Evolutionary conservation across 2,113 vertebrate genomes (phyloP).

Genomic region (Peromyscus polionotus): DNA sequence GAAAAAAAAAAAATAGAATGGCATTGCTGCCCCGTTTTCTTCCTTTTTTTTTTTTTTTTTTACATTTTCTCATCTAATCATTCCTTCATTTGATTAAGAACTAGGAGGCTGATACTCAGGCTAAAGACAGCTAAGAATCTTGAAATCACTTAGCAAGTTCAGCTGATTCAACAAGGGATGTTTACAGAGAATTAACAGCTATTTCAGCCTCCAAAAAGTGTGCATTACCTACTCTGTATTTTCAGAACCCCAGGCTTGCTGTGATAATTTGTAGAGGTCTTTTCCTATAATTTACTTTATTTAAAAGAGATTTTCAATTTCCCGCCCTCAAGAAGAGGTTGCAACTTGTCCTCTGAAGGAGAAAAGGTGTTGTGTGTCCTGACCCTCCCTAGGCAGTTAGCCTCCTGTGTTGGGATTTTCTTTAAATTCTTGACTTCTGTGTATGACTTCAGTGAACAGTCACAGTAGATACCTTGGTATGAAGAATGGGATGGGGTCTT

Average conservation of each 20-base stretch:
- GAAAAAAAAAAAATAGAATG: neutral
- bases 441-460: neutral
- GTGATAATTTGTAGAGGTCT: neutral
- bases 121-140: constrained; percentile 16
- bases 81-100: constrained; percentile 10
- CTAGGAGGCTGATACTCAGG: neutral
- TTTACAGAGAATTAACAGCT: constrained; percentile 37
- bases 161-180: constrained; percentile 32
- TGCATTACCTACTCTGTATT: constrained; percentile 14
- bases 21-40: neutral
- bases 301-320: constrained; percentile 49
- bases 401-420: neutral
- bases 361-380: neutral
- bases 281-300: constrained; percentile 26
- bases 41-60: neutral
- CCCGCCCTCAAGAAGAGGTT: constrained; percentile 38
- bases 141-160: constrained; percentile 48
- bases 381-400: neutral
- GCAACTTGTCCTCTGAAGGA: neutral
- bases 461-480: neutral
- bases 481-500: neutral
- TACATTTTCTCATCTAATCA: neutral
- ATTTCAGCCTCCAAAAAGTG: neutral
- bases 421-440: neutral
- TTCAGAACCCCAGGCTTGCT: neutral